Evolutionary conservation across 2,113 vertebrate species (phyloP).

Genomic region (Salvator merianae): DNA sequence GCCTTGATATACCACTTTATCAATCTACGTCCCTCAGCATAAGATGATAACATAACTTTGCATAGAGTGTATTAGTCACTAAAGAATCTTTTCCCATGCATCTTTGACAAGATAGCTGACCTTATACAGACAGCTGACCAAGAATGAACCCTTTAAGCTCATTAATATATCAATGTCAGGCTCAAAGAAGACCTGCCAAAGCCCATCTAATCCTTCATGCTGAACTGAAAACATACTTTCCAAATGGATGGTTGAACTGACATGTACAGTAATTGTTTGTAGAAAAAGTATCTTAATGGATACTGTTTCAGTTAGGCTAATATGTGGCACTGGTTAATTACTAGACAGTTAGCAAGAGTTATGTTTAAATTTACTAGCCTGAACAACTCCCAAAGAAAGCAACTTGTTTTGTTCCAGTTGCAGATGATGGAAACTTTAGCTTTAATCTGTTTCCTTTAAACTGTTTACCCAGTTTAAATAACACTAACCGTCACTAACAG

Average conservation of each 20-base stretch:
- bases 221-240: conserved; percentile 31
- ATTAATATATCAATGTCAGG: conserved; percentile 48
- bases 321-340: conserved; percentile 31
- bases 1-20: neutral
- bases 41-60: conserved; percentile 19
- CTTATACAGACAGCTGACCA: neutral
- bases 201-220: conserved; percentile 31
- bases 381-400: neutral
- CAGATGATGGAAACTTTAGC: conserved; percentile 8
- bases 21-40: neutral
- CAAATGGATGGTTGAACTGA: neutral
- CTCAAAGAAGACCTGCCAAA: conserved; percentile 47
- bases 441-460: conserved; percentile 49
- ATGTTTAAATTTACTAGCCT: neutral
- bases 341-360: neutral
- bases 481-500: conserved; percentile 10
- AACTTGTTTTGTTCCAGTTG: neutral
- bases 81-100: neutral
- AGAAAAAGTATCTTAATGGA: neutral
- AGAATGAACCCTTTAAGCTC: conserved; percentile 49
- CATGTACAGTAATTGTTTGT: conserved; percentile 26
- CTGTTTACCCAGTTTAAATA: conserved; percentile 47
- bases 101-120: conserved; percentile 13
- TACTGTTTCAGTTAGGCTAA: neutral
- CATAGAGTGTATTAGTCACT: neutral